Conservation (phyloP, 1,140 invertebrate species). For the Lysiphlebus fabarum region DNA sequence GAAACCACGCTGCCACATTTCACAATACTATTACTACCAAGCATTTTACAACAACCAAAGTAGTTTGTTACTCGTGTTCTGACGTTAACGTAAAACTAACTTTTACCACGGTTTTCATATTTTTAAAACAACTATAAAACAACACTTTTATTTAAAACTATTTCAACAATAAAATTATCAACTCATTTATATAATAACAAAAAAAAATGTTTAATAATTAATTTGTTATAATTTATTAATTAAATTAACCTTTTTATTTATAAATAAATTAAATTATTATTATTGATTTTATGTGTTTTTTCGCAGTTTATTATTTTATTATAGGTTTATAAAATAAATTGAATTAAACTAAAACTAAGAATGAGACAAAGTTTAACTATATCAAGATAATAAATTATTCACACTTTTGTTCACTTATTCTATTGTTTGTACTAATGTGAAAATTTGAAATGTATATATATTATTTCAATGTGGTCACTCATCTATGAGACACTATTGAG, state of each 20-base stretch:
- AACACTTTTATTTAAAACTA: background rate
- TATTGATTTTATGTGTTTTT: no score
- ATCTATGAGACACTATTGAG: slow-evolving; percentile 13
- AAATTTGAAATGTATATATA: slow-evolving; percentile 1
- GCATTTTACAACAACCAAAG: slow-evolving; percentile 10
- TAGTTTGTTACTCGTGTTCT: slow-evolving; percentile 28
- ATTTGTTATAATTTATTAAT: no score
- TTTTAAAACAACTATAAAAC: background rate
- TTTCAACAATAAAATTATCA: no score
- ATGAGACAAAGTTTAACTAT: background rate
- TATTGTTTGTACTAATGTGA: slow-evolving; percentile 18
- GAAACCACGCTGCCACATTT: slow-evolving; percentile 28
- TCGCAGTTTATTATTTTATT: no score
- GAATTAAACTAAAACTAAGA: no score
- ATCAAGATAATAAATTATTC: slow-evolving; percentile 5
- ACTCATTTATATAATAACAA: no score
- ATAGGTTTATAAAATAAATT: no score
- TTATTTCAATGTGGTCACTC: slow-evolving; percentile 5
- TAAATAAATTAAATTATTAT: no score
- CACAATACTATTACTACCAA: slow-evolving; percentile 21
- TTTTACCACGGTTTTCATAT: slow-evolving; percentile 9
- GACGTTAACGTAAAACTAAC: slow-evolving; percentile 27
- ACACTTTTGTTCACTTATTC: slow-evolving; percentile 2
- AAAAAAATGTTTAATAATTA: no score
- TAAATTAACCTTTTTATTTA: no score